Conservation (phyloP, 2,888 invertebrate genomes). For the Apamea sordens region DNA sequence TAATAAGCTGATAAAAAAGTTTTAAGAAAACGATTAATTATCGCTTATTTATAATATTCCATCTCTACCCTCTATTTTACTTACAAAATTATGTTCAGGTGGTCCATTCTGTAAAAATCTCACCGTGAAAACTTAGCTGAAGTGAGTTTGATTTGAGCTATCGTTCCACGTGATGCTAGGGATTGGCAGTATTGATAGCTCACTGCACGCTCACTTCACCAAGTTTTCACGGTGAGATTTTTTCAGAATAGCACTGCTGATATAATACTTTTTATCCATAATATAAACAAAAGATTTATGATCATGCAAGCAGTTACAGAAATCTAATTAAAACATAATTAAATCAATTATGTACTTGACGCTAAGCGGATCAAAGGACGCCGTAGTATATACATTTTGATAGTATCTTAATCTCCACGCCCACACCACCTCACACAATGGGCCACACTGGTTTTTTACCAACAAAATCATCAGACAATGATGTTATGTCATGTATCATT, state of each 20-base stretch:
- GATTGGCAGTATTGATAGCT: not conserved
- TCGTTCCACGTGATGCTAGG: not conserved
- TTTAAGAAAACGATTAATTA: constrained; percentile 7
- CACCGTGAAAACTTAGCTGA: not conserved
- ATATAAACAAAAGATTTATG: not conserved
- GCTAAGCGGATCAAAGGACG: constrained; percentile 77
- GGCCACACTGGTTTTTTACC: constrained; percentile 72
- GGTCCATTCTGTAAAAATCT: not conserved
- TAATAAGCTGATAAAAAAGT: not conserved
- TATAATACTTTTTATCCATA: not conserved
- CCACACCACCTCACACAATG: constrained; percentile 80
- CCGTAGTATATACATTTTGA: constrained; percentile 81
- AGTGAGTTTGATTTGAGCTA: not conserved
- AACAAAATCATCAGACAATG: constrained; percentile 81
- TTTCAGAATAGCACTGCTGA: not conserved
- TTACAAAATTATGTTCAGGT: not conserved
- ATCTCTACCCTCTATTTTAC: not conserved
- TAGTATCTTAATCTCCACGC: constrained; percentile 84
- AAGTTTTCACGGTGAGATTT: not conserved
- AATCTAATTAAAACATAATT: constrained; percentile 69
- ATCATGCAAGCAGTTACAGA: not conserved
- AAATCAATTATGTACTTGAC: constrained; percentile 69
- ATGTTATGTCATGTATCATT: constrained; percentile 85
- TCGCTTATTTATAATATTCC: not conserved
- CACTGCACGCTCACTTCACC: too few relatives aligned